A percentile compares a stretch with the other conserved stretches of the same genome.
These are phyloP conservation scores for Platycnemis pennipes DNA, from an alignment of 2,888 invertebrate species.

Conservation along the genomic window DNA sequence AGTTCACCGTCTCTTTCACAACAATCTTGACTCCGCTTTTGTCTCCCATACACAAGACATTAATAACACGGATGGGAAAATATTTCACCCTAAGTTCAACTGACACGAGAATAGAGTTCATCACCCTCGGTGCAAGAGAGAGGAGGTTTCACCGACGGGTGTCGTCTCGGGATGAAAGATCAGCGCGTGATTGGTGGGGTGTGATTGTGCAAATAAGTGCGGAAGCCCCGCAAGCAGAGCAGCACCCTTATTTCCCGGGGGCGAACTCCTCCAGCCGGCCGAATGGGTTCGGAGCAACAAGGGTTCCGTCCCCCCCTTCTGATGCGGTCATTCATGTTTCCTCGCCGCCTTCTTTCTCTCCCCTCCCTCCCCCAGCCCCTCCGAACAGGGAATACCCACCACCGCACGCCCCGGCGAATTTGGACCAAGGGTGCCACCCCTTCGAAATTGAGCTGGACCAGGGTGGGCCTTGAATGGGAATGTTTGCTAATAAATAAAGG, in stretches of 20 bases:
- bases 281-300: background rate
- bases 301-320: background rate
- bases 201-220: background rate
- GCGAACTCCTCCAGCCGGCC: background rate
- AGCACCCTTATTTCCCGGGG: background rate
- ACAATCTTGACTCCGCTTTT: no score
- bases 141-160: background rate
- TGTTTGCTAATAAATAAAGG: background rate
- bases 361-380: background rate
- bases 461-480: background rate
- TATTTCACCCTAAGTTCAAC: no score
- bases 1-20: no score
- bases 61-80: no score
- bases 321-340: background rate
- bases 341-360: background rate
- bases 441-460: background rate
- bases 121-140: no score
- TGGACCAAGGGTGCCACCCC: background rate
- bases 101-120: no score
- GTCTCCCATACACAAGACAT: no score
- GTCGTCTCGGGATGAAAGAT: background rate
- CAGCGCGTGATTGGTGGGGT: background rate
- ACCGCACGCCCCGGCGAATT: background rate
- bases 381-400: no score
- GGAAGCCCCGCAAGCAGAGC: slow-evolving; percentile 19